Conservation (phyloP, 2,888 invertebrate species). For the Tachina grossa region DNA sequence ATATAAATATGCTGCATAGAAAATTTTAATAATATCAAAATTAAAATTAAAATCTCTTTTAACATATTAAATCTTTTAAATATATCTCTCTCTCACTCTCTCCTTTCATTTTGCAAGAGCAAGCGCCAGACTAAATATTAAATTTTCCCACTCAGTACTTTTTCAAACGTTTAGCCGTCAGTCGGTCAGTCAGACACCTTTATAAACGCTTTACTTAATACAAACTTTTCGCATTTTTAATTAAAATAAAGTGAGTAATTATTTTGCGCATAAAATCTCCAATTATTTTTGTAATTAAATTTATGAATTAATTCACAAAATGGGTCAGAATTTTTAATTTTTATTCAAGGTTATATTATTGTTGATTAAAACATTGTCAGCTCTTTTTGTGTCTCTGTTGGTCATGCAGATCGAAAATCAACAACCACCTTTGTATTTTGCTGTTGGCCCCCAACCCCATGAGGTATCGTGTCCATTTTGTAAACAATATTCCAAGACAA, state of each 20-base stretch:
- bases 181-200: no score
- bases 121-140: not conserved
- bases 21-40: not conserved
- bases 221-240: conserved; percentile 12
- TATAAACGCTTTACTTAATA: conserved; percentile 10
- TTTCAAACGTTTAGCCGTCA: conserved; percentile 24
- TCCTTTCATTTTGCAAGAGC: not conserved
- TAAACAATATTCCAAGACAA: conserved; percentile 76
- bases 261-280: not conserved
- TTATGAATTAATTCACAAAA: conserved; percentile 33
- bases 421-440: conserved; percentile 76
- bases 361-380: not conserved
- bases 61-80: not conserved
- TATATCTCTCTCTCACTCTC: not conserved
- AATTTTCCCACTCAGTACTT: conserved; percentile 41
- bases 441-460: conserved; percentile 79
- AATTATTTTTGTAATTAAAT: conserved; percentile 43
- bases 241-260: conserved; percentile 40
- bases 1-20: conserved; percentile 12
- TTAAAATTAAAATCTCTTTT: no score
- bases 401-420: conserved; percentile 33
- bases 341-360: conserved; percentile 38
- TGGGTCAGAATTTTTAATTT: conserved; percentile 17
- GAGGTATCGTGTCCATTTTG: conserved; percentile 81
- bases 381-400: not conserved